Evolutionary conservation across 2,113 vertebrate species (phyloP), one percentile per base, ranked within the genome.

Genomic region (Penelope pileata): DNA sequence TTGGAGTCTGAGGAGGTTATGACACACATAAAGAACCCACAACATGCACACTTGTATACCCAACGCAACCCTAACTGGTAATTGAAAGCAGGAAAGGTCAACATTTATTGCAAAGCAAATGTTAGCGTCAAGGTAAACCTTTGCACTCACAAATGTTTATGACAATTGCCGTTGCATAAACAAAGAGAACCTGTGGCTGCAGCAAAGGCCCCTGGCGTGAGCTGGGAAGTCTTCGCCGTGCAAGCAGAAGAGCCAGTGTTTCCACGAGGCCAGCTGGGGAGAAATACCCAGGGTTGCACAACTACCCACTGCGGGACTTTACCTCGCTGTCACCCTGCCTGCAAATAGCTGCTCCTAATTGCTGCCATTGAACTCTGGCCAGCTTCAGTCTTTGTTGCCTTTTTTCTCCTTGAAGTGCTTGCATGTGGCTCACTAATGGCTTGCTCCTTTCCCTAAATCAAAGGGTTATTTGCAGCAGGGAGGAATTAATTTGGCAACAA

Each of bases 11-110:
- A 78, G 59, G 82, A 69, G 53, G 66, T 47, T 78, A 73, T 19
- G 48, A 56, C n/a, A 24, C 72, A 59, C 15, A 38, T 73, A 64
- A 62, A 91, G 53, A 83, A 12, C 60, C 72, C 7, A 0, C 54
- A 83, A 62, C 8, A 6, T 26, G 22, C 21, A 29, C 75, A 45
- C 9, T 1, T 5, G 36, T 43, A 40, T 30, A 30, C 77, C 30
- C 82, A 72, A 38, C 69, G 11, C 45, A 81, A 67, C 27, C 10
- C 58, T 50, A 54, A 85, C 66, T 19, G 5, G 59, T 83, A 73
- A 83, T 12, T 79, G 84, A 53, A 90, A 93, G 88, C 51, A 76
- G 82, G 62, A 72, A 86, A 82, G 54, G 84, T 82, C 77, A 74
- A 81, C 66, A 42, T 56, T 70, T 48, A 88, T 72, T 40, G 16